phyloP scores from a whole-genome alignment of 2,113 vertebrate species.

The Antennarius striatus region DNA sequence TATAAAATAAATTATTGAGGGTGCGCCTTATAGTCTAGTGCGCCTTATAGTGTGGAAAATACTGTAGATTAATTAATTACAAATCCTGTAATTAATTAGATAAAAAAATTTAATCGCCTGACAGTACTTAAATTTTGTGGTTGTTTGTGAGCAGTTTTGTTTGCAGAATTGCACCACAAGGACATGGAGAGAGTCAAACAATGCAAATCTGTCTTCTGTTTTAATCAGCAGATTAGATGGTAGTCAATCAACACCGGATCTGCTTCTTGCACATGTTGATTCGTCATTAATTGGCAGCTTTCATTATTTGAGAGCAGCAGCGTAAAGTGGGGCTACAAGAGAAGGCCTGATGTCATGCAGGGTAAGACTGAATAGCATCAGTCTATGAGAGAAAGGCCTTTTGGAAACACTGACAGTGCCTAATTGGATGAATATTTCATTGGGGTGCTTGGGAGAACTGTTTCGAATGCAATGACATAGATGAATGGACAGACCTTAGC shows the following conservation, averaged over 20 bases:
- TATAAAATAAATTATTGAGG: no score
- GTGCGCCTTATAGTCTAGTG: no score
- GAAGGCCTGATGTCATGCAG: conserved; percentile 74
- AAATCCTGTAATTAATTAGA: no score
- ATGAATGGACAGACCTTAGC: conserved; percentile 63
- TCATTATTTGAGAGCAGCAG: conserved; percentile 76
- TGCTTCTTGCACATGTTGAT: conserved; percentile 78
- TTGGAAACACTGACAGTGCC: conserved; percentile 72
- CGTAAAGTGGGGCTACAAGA: conserved; percentile 76
- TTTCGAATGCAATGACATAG: conserved; percentile 71
- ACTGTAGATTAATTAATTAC: no score
- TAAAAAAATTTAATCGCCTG: no score
- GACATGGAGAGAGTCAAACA: conserved; percentile 50
- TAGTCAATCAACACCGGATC: conserved; percentile 73
- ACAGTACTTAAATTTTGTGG: no score
- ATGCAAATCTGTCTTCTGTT: conserved; percentile 75
- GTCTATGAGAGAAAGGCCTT: conserved; percentile 74
- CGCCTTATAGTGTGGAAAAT: no score
- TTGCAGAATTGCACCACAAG: conserved; percentile 34
- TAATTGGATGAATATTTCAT: conserved; percentile 81
- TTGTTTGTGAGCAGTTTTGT: conserved; percentile 21
- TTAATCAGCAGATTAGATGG: conserved; percentile 74
- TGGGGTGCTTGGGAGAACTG: conserved; percentile 67
- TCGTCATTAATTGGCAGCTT: conserved; percentile 79
- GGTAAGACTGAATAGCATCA: conserved; percentile 72